Evolutionary conservation across 2,888 invertebrate species (phyloP), one percentile per base, ranked within the genome.

Genomic region (Troglohyphantes excavatus): DNA sequence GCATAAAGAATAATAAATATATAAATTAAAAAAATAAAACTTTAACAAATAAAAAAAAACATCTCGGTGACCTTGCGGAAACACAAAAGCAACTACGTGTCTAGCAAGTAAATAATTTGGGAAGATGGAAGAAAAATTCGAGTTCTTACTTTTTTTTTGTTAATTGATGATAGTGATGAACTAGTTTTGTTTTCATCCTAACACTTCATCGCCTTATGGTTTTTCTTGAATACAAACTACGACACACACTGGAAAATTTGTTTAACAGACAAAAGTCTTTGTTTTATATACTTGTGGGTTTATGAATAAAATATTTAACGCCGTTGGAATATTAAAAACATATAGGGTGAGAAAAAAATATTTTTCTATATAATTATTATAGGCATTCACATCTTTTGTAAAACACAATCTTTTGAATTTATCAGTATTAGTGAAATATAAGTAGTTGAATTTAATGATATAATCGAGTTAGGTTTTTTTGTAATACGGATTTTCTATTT

Each of bases 111-210:
- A 27, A 72, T 39, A 46, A 72, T 72, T 72, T 26, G 17, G 46
- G 46, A 26, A 27, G 72, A 46, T 53, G 53, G 53, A 43, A 46
- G 46, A 46, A 46, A 46, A 39, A 7, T 46, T 27, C 27, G 26
- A 21, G 72, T 19, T 46, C 72, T 72, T 72, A 29, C 46, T 27
- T 26, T 26, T 7, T 46, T 72, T 46, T 26, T 72, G 26, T 33
- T 72, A 72, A 72, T 72, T 72, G 46, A 72, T 72, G 46, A 46
- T 39, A 26, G 27, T 17, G 72, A 72, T 72, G 72, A 72, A 46
- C 72, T 21, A 72, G 72, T 46, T 70, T 46, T 72, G 33, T 72
- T 46, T 46, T 27, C 23, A 9, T 72, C 27, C 46, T 11, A 43
- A 43, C 43, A n/a, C 53, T 53, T n/a, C 53, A 53, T 53, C 53